Percentiles rank a stretch among this genome's conserved stretches.
Evolutionary conservation across 2,113 vertebrate species (phyloP).

Genomic region (Prochilodus magdalenae): DNA sequence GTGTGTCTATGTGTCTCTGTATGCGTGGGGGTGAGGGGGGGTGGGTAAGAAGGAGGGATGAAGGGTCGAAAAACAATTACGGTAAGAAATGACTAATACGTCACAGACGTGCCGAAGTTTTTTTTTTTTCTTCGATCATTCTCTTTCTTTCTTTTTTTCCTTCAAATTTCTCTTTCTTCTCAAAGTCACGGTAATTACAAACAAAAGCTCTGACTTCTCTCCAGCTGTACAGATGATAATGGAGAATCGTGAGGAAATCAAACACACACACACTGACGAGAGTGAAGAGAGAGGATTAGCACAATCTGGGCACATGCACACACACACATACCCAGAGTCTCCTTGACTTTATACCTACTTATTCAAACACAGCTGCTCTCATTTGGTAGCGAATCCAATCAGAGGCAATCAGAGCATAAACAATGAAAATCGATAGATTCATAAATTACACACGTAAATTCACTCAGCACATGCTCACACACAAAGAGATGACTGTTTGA

Average conservation of each 20-base stretch:
- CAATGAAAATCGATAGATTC: slow-evolving; percentile 40
- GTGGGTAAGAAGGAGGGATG: slow-evolving; percentile 66
- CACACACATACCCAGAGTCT: slow-evolving; percentile 61
- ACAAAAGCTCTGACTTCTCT: slow-evolving; percentile 78
- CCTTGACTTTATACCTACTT: slow-evolving; percentile 44
- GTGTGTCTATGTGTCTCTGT: slow-evolving; percentile 32
- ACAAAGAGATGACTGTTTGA: slow-evolving; percentile 30
- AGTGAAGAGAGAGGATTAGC: slow-evolving; percentile 76
- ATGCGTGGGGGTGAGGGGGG: slow-evolving; percentile 12
- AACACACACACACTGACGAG: slow-evolving; percentile 71
- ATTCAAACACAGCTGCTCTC: slow-evolving; percentile 57
- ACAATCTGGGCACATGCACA: slow-evolving; percentile 73
- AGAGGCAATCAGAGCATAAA: slow-evolving; percentile 39
- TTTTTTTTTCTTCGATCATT: slow-evolving; percentile 67
- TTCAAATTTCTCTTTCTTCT: slow-evolving; percentile 71
- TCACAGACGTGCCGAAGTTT: slow-evolving; percentile 73
- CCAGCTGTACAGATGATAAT: slow-evolving; percentile 79
- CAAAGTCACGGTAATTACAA: slow-evolving; percentile 79
- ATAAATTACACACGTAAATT: slow-evolving; percentile 22
- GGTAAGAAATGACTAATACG: slow-evolving; percentile 83
- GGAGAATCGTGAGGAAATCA: slow-evolving; percentile 69
- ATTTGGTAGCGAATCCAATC: slow-evolving; percentile 45
- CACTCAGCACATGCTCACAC: neutral
- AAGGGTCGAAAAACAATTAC: slow-evolving; percentile 82
- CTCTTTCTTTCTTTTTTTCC: slow-evolving; percentile 54